phyloP scores from a whole-genome alignment of 2,113 vertebrate species.

The Malurus alboscapulatus region DNA sequence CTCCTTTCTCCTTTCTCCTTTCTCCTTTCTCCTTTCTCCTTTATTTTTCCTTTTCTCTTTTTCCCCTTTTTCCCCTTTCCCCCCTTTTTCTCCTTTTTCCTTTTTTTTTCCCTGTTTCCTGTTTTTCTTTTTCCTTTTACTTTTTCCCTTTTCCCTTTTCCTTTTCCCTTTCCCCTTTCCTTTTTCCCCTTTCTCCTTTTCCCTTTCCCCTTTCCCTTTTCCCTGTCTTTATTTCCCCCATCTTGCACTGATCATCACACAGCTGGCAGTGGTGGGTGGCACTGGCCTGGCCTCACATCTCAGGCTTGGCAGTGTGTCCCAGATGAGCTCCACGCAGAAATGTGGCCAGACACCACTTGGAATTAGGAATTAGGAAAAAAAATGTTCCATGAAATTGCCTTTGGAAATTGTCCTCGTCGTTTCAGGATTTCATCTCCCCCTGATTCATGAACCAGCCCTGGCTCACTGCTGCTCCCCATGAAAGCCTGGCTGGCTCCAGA shows the following conservation, averaged over 20 bases:
- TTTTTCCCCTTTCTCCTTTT: no score
- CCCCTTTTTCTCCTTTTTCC: no score
- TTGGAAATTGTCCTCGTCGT: background rate
- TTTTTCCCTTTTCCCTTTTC: no score
- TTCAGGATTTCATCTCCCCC: constrained; percentile 4
- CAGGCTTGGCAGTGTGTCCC: background rate
- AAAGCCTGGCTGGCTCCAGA: background rate
- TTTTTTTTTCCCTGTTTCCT: no score
- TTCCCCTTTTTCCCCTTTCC: no score
- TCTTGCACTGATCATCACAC: background rate
- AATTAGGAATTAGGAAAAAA: constrained; percentile 13
- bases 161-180: no score
- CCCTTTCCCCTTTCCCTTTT: no score
- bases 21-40: no score
- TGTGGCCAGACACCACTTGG: background rate
- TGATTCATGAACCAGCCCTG: background rate
- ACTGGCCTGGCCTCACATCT: background rate
- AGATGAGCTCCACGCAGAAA: background rate
- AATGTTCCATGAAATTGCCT: background rate
- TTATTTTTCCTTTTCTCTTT: no score
- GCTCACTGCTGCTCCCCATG: background rate
- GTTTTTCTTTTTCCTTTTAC: no score
- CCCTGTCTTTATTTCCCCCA: background rate
- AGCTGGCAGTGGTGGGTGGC: background rate
- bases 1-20: no score